Conservation (phyloP, 2,888 invertebrate genomes). For the Sarcophaga rosellei region DNA sequence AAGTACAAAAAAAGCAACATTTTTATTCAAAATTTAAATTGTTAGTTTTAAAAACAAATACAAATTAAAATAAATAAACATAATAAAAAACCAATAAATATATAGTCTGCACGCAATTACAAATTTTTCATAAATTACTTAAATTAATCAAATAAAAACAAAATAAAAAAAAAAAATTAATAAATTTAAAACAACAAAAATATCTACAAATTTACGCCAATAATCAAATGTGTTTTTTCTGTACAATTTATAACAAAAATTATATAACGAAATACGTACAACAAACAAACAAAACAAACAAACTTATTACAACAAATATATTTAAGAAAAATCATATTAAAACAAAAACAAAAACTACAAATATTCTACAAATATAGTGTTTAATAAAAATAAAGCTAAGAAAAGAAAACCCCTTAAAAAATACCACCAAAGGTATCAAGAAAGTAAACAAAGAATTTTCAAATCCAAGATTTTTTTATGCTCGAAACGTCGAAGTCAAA, state of each 20-base stretch:
- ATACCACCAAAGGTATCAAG: slow-evolving; percentile 54
- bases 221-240: slow-evolving; percentile 44
- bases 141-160: slow-evolving; percentile 42
- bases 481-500: background rate
- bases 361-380: slow-evolving; percentile 9
- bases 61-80: slow-evolving; percentile 13
- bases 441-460: slow-evolving; percentile 33
- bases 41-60: slow-evolving; percentile 59
- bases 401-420: slow-evolving; percentile 31
- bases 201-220: slow-evolving; percentile 66
- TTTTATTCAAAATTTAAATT: slow-evolving; percentile 71
- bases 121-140: slow-evolving; percentile 72
- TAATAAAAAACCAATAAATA: slow-evolving; percentile 60
- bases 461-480: slow-evolving; percentile 56
- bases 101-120: slow-evolving; percentile 69
- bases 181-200: slow-evolving; percentile 47
- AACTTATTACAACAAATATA: slow-evolving; percentile 26
- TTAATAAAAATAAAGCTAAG: slow-evolving; percentile 37
- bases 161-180: slow-evolving; percentile 68
- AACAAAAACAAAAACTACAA: slow-evolving; percentile 21
- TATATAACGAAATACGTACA: slow-evolving; percentile 61
- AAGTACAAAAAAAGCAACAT: slow-evolving; percentile 62
- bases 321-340: slow-evolving; percentile 23
- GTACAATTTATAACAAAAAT: slow-evolving; percentile 53
- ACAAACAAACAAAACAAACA: background rate